These are phyloP conservation scores for Megaceryle torquata DNA, from an alignment of 2,113 vertebrate genomes.

Conservation along the genomic window DNA sequence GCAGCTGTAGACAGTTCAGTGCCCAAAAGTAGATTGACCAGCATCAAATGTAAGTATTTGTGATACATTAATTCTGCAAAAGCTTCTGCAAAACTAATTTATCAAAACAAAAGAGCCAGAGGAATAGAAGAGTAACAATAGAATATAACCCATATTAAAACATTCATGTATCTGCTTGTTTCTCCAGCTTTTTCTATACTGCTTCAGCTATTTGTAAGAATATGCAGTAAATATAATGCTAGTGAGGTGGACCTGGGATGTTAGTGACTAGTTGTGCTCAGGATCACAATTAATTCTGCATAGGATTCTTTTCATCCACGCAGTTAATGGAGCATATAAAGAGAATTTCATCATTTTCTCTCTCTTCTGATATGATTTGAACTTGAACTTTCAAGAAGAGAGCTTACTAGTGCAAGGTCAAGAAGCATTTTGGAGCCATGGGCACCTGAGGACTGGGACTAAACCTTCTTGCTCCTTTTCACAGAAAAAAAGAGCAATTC, in stretches of 20 bases:
- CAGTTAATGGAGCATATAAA: background rate
- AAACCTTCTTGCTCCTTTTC: background rate
- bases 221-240: background rate
- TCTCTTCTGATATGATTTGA: background rate
- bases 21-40: constrained; percentile 84
- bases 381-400: background rate
- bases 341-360: background rate
- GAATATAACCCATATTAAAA: background rate
- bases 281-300: background rate
- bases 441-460: background rate
- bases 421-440: background rate
- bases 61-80: background rate
- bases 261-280: background rate
- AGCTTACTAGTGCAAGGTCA: background rate
- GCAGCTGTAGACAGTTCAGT: constrained; percentile 87
- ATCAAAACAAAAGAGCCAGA: background rate
- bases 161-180: background rate
- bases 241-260: background rate
- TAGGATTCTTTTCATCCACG: background rate
- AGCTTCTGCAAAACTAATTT: background rate
- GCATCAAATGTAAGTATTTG: constrained; percentile 87
- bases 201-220: background rate
- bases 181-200: background rate
- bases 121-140: background rate
- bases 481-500: background rate